phyloP scores from a whole-genome alignment of 2,113 vertebrate species.

The Alces alces region DNA sequence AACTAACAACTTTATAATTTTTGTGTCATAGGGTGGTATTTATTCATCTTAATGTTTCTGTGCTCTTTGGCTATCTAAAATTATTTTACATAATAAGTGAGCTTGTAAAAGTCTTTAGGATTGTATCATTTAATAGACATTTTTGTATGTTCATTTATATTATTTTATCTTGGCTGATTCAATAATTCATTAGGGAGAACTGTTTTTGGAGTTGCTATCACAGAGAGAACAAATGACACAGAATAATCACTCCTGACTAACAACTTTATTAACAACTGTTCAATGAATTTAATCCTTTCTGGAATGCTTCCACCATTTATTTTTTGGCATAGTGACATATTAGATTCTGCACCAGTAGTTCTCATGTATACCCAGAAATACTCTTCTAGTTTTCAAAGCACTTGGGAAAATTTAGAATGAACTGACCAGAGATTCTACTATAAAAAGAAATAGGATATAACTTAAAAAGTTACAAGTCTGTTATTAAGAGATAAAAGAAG shows the following conservation, averaged over 20 bases:
- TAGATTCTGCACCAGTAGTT: constrained; percentile 66
- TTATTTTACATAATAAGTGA: constrained; percentile 49
- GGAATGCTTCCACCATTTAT: constrained; percentile 72
- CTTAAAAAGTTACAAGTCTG: background rate
- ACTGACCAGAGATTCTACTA: background rate
- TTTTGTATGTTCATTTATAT: constrained; percentile 74
- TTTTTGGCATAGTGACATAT: constrained; percentile 64
- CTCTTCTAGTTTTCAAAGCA: constrained; percentile 66
- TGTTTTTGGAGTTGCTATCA: constrained; percentile 69
- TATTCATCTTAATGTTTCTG: constrained; percentile 26
- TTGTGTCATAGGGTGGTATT: background rate
- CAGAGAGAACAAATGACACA: constrained; percentile 38
- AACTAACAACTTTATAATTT: background rate
- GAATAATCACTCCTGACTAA: constrained; percentile 60
- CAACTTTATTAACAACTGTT: constrained; percentile 78
- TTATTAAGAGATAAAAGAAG: constrained; percentile 36
- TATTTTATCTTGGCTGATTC: constrained; percentile 77
- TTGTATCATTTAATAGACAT: constrained; percentile 77
- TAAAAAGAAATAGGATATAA: constrained; percentile 13
- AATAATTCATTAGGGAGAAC: constrained; percentile 71
- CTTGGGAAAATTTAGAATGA: constrained; percentile 58
- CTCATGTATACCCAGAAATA: constrained; percentile 44
- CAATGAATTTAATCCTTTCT: constrained; percentile 78
- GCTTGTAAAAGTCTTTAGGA: constrained; percentile 63
- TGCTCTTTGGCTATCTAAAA: constrained; percentile 10